These are phyloP conservation scores for Pangasianodon hypophthalmus DNA, from an alignment of 2,113 vertebrate genomes.

Conservation along the genomic window DNA sequence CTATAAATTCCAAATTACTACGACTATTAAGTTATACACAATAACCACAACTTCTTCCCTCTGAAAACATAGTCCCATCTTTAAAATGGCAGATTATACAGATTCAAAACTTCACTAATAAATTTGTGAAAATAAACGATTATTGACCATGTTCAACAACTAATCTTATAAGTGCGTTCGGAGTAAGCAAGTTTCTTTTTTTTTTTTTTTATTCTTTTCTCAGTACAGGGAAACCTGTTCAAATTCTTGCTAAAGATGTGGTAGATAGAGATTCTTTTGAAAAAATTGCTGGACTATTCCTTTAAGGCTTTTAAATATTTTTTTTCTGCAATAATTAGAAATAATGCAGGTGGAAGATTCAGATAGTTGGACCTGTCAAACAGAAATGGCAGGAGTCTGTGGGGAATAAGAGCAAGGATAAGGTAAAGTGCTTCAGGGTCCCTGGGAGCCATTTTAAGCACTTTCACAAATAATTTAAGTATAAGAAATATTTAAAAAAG, in stretches of 20 bases:
- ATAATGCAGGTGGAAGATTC: constrained; percentile 41
- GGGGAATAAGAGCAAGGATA: constrained; percentile 48
- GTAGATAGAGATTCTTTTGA: neutral
- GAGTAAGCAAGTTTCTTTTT: neutral
- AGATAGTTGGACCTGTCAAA: constrained; percentile 41
- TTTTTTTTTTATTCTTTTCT: neutral
- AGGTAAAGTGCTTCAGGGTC: constrained; percentile 49
- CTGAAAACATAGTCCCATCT: neutral
- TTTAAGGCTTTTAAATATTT: constrained; percentile 20
- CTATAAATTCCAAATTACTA: neutral
- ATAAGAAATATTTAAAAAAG: constrained; percentile 49
- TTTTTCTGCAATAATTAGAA: constrained; percentile 47
- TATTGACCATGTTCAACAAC: neutral
- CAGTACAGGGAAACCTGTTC: neutral
- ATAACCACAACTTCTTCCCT: neutral
- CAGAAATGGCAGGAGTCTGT: constrained; percentile 28
- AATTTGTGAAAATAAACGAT: neutral
- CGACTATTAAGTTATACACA: neutral
- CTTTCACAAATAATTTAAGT: constrained; percentile 49
- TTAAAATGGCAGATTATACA: neutral
- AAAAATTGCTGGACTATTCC: neutral
- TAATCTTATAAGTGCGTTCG: neutral
- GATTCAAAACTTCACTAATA: neutral
- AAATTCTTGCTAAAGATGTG: neutral
- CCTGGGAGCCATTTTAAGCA: constrained; percentile 50